Evolutionary conservation across 2,888 invertebrate species (phyloP).

Genomic region (Gortyna flavago): DNA sequence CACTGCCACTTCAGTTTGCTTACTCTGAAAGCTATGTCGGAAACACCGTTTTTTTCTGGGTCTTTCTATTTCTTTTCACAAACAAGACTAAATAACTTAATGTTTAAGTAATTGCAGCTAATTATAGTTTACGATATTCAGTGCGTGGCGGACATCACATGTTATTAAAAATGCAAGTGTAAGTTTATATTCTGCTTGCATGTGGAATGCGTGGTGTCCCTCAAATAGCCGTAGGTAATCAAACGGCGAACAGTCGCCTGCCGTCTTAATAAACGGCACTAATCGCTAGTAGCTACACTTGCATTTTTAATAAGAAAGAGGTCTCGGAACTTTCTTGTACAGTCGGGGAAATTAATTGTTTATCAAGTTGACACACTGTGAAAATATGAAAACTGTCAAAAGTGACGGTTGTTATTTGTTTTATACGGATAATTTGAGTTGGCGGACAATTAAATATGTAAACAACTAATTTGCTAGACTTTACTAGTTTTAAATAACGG

Average conservation of each 20-base stretch:
- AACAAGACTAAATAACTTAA: background rate
- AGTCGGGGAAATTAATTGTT: background rate
- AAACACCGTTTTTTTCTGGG: background rate
- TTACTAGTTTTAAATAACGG: background rate
- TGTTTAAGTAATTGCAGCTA: background rate
- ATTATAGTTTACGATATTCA: background rate
- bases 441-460: background rate
- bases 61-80: background rate
- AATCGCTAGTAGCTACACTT: too few relatives aligned
- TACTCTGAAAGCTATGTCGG: background rate
- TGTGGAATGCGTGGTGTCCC: background rate
- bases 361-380: background rate
- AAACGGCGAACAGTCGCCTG: background rate
- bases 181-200: slow-evolving; percentile 2
- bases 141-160: too few relatives aligned
- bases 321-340: too few relatives aligned
- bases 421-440: background rate
- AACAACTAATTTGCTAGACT: background rate
- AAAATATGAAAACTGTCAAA: background rate
- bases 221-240: background rate
- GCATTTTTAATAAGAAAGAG: background rate
- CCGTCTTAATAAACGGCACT: background rate
- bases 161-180: background rate
- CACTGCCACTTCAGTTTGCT: background rate
- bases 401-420: background rate